These are phyloP conservation scores for Metacarcinus magister DNA, from an alignment of 2,888 invertebrate genomes.

Conservation along the genomic window DNA sequence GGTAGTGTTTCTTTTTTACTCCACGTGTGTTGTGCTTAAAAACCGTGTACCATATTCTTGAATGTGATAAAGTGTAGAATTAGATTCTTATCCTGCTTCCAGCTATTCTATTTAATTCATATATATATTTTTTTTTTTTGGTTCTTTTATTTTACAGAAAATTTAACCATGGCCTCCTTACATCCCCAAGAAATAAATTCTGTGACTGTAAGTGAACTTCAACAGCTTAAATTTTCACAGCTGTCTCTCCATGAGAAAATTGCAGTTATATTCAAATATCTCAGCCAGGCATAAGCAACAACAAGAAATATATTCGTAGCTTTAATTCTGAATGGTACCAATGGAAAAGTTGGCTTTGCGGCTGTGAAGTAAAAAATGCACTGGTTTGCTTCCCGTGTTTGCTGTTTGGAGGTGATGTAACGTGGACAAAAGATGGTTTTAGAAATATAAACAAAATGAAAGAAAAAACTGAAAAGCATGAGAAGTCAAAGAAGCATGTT, in stretches of 20 bases:
- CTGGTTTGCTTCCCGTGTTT: constrained; percentile 65
- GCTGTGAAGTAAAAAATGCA: constrained; percentile 59
- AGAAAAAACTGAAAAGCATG: constrained; percentile 66
- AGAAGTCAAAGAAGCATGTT: constrained; percentile 62
- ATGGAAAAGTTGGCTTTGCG: constrained; percentile 59
- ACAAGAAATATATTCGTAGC: constrained; percentile 50
- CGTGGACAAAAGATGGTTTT: constrained; percentile 70
- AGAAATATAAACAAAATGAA: constrained; percentile 72
- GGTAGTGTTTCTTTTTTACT: no score
- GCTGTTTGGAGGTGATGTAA: constrained; percentile 68
- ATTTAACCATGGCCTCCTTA: constrained; percentile 59
- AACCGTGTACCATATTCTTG: no score
- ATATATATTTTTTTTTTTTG: no score
- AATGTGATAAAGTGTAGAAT: constrained; percentile 50
- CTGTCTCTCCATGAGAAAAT: constrained; percentile 27
- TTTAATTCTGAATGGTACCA: constrained; percentile 70
- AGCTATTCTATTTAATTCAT: constrained; percentile 3
- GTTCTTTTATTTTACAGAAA: no score
- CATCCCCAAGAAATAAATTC: constrained; percentile 66
- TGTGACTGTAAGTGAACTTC: constrained; percentile 66
- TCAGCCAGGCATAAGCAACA: constrained; percentile 57
- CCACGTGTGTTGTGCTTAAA: no score
- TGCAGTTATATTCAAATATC: constrained; percentile 56
- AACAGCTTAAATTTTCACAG: constrained; percentile 65
- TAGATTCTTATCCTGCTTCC: constrained; percentile 57